Base-by-base conservation (phyloP, 2,797 vertebrate genomes). In the Otus scops region DNA sequence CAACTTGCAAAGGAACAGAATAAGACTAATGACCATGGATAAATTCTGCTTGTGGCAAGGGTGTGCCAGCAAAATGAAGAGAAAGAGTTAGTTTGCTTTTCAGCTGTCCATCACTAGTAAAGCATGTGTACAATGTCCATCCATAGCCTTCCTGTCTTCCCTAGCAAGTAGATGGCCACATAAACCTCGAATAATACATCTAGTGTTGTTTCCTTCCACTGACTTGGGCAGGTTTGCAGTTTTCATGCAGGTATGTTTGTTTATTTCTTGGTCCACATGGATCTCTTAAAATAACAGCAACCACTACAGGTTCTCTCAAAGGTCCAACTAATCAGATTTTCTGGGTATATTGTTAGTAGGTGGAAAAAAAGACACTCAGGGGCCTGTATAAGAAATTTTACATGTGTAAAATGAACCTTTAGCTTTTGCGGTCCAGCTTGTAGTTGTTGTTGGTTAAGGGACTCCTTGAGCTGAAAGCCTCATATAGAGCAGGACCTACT, bases 41-140 rank as follows among this genome's bases (percentile, higher is more conserved):
- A 71, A 69, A 28, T 53, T 45, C 78, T 94, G 59, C 38, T 81
- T 57, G 57, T 57, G 41, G 48, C 1, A 1, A 64, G 38, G 45
- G 45, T 77, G 30, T 67, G 32, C 41, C 64, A 51, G 69, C 67
- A 82, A 77, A 63, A 30, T 17, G 34, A 50, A 7, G 41, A 63
- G 27, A 39, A 20, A 43, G 54, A 28, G 8, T 1, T 70, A 17
- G 3, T n/a, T 79, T 91, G 71, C 30, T 82, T 80, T 88, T 30
- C 68, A 85, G 39, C 43, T 84, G 26, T 18, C 75, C 45, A 3
- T 60, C 26, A 26, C 38, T 48, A 60, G 7, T 11, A 65, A 57
- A 67, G 12, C 38, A 5, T 0, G 1, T 34, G 39, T 19, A n/a
- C n/a, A 41, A 1, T 6, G 39, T 26, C 43, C 36, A 34, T 51